These are phyloP conservation scores for Actenoides hombroni DNA, from an alignment of 2,113 vertebrate genomes.

Conservation along the genomic window DNA sequence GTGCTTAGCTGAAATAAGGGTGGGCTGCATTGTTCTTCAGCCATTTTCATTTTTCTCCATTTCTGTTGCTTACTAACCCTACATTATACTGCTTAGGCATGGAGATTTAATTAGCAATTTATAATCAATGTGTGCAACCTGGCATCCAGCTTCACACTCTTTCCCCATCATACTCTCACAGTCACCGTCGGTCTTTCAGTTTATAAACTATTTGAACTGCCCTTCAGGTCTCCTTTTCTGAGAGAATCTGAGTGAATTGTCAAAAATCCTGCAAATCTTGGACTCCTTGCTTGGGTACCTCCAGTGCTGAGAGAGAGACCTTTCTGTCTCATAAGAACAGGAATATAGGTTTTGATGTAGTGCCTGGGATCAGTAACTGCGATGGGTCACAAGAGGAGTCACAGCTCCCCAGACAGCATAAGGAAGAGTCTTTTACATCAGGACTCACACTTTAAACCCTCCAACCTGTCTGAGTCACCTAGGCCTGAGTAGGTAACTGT, in stretches of 20 bases:
- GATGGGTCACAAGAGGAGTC: neutral
- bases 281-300: conserved; percentile 2
- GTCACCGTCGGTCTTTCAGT: neutral
- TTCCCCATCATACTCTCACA: neutral
- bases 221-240: neutral
- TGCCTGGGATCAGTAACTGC: neutral
- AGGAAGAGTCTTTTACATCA: neutral
- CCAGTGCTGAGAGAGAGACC: neutral
- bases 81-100: neutral
- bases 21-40: neutral
- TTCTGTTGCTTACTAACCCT: neutral
- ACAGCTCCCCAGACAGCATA: neutral
- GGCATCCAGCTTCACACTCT: neutral
- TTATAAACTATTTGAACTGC: neutral
- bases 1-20: neutral
- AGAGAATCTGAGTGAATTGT: neutral
- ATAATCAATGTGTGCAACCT: neutral
- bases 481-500: neutral
- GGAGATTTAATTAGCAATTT: neutral
- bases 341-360: neutral
- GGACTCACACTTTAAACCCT: neutral
- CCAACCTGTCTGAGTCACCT: neutral
- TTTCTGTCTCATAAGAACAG: neutral
- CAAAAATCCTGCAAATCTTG: conserved; percentile 9
- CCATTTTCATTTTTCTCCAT: neutral